These are phyloP conservation scores for Subacronicta megacephala DNA, from an alignment of 2,888 invertebrate species.

Conservation along the genomic window DNA sequence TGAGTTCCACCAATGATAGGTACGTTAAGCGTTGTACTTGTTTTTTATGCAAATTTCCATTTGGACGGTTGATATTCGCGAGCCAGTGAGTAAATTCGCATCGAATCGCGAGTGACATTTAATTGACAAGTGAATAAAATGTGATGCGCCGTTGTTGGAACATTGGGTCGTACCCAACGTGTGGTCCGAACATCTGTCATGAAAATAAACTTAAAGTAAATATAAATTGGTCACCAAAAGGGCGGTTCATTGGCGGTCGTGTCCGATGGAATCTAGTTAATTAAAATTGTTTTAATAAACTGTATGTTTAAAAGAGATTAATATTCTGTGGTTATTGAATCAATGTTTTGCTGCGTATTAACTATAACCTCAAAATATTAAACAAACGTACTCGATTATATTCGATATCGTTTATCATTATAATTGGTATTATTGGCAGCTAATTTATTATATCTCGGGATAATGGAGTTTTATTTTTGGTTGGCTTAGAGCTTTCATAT, in stretches of 20 bases:
- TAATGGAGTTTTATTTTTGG: constrained; percentile 29
- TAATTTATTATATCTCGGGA: constrained; percentile 40
- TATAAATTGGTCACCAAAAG: constrained; percentile 74
- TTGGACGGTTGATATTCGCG: constrained; percentile 81
- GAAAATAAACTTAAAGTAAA: constrained; percentile 70
- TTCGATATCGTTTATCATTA: constrained; percentile 53
- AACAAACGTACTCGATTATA: constrained; percentile 61
- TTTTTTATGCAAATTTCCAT: constrained; percentile 86
- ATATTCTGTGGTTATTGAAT: constrained; percentile 79
- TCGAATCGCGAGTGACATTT: constrained; percentile 84
- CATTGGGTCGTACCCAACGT: constrained; percentile 67
- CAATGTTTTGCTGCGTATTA: constrained; percentile 72
- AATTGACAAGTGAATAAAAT: constrained; percentile 87
- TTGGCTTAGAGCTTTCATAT: constrained; percentile 27
- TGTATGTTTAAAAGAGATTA: constrained; percentile 76
- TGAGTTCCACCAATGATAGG: constrained; percentile 44
- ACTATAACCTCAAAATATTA: constrained; percentile 61
- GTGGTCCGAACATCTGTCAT: constrained; percentile 61
- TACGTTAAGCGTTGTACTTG: too few species aligned
- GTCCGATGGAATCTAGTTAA: constrained; percentile 74
- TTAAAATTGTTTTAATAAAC: constrained; percentile 82
- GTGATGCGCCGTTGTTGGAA: constrained; percentile 76
- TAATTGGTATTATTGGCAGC: constrained; percentile 44
- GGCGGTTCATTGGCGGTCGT: constrained; percentile 63
- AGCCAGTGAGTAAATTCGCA: constrained; percentile 82